Base-by-base conservation (phyloP, 2,113 vertebrate species). In the Lipophrys pholis region DNA sequence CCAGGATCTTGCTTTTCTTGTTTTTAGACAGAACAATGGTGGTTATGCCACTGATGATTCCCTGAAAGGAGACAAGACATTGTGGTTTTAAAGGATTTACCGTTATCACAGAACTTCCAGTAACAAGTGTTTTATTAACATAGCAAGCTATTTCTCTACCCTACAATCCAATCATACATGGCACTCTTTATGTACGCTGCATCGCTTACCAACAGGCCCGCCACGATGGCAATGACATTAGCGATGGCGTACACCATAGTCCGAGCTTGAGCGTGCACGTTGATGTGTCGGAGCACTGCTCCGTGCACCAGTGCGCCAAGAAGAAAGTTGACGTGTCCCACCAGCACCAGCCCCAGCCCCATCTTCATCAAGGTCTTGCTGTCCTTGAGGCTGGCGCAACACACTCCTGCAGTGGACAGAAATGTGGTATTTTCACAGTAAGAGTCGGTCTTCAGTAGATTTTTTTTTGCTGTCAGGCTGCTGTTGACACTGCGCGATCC, bases 251-350 rank as follows among this genome's bases (percentile, higher is more conserved):
- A 98, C 66, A 94, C 93, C 86, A 95, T 67, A 14, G 92, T 91
- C 6, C 90, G 74, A 0, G 85, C 74, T 0, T 91, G 86, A 0
- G 0, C 5, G 21, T 92, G 78, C 0, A 88, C 8, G 0, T 83
- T 83, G 71, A 97, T 91, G 4, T 97, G 94, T 45, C 96, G 91
- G 71, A 98, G 93, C 63, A 97, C 94, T 0, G 91, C 93, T 21
- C 98, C 95, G 0, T 97, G 96, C 35, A 97, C 90, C 1, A 98
- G 86, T 0, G 95, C 92, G 0, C 94, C 93, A 0, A 92, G 72
- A 39, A 98, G 87, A 88, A 99, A 98, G 91, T 93, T 96, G 69
- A 97, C 78, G 21, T 99, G 97, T 6, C 97, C 96, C 11, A 94
- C 83, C 43, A 99, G 93, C 57, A 98, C 95, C 87, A 97, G 90